These are phyloP conservation scores for Streptopelia turtur DNA, from an alignment of 2,797 vertebrate genomes.

Conservation along the genomic window DNA sequence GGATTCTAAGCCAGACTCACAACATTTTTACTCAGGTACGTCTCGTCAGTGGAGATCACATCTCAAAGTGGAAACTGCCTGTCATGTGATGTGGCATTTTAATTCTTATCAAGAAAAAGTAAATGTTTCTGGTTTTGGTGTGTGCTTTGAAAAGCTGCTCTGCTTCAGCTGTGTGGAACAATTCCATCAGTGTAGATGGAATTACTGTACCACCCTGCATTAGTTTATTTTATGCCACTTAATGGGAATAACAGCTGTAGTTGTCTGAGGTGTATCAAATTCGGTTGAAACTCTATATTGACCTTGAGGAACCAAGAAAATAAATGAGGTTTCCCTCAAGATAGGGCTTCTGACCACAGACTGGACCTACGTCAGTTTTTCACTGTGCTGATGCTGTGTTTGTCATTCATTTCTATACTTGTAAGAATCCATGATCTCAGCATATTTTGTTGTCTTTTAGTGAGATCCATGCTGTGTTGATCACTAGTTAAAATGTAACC, in stretches of 20 bases:
- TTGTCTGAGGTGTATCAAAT: not conserved
- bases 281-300: not conserved
- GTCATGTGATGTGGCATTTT: accelerated
- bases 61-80: not conserved
- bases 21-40: slow-evolving; percentile 97
- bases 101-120: not conserved
- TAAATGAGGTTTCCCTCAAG: not conserved
- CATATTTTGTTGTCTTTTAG: not conserved
- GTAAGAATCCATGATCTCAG: not conserved
- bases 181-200: not conserved
- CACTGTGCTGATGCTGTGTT: not conserved
- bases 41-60: not conserved
- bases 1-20: slow-evolving; percentile 97
- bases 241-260: not conserved
- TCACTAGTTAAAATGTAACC: not conserved
- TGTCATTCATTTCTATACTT: not conserved
- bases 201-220: not conserved
- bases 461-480: not conserved
- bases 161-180: not conserved
- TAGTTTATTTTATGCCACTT: not conserved
- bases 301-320: not conserved
- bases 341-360: not conserved
- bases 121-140: not conserved
- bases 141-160: not conserved
- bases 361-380: not conserved